A percentile compares a stretch with the other conserved stretches of the same genome.
phyloP scores from a whole-genome alignment of 2,888 invertebrate species.

The Drosophila borealis region DNA sequence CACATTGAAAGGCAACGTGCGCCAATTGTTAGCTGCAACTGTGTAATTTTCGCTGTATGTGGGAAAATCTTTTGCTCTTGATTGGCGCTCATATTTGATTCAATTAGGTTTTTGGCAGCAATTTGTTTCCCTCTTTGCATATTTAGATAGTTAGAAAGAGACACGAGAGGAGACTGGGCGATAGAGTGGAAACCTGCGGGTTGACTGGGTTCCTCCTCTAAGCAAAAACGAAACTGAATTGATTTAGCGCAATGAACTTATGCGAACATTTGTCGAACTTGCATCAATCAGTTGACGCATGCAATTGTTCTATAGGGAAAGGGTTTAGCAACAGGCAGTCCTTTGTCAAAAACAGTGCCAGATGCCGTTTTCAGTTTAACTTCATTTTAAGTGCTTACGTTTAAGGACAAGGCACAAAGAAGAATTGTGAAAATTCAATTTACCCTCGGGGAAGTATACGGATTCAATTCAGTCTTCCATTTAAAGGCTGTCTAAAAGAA shows the following conservation, averaged over 20 bases:
- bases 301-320: background rate
- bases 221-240: conserved; percentile 32
- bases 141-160: conserved; percentile 1
- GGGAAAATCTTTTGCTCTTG: conserved; percentile 60
- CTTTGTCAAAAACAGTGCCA: too few relatives aligned
- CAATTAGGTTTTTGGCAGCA: conserved; percentile 58
- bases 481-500: too few relatives aligned
- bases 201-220: background rate
- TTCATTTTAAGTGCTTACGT: background rate
- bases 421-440: background rate
- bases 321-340: background rate
- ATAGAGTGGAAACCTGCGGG: background rate
- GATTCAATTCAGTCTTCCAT: too few relatives aligned
- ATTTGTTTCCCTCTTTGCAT: conserved; percentile 34
- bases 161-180: background rate
- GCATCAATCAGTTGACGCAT: conserved; percentile 9
- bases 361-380: background rate
- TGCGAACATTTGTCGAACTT: conserved; percentile 14
- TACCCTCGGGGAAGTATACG: background rate
- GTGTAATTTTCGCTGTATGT: conserved; percentile 15
- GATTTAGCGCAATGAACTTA: conserved; percentile 18
- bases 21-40: conserved; percentile 49
- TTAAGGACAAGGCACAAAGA: background rate
- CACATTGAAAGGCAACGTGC: conserved; percentile 58
- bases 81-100: conserved; percentile 63